Percentiles rank a stretch among this genome's conserved stretches.
Evolutionary conservation across 2,888 invertebrate species (phyloP).

Genomic region (Megamerina dolium): DNA sequence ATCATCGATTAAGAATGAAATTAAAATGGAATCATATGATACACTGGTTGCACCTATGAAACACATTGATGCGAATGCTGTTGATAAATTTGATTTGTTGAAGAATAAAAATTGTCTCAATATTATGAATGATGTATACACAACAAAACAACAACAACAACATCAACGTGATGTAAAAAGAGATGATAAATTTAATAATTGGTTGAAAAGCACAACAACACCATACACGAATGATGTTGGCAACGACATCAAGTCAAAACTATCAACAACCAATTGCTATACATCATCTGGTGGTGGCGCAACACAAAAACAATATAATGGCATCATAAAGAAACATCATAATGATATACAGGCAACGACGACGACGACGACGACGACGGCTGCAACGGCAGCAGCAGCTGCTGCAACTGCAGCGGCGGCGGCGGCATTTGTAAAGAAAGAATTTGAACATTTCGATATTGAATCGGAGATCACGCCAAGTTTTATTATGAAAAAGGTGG

Average conservation of each 20-base stretch:
- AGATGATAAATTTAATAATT: constrained; percentile 24
- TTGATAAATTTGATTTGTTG: constrained; percentile 40
- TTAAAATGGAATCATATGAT: constrained; percentile 37
- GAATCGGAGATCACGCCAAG: constrained; percentile 49
- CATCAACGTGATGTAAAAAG: constrained; percentile 18
- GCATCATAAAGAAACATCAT: too few species aligned
- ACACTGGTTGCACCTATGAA: too few species aligned
- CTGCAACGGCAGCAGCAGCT: background rate
- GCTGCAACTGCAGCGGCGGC: background rate
- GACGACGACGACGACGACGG: too few species aligned
- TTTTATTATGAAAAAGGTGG: constrained; percentile 48
- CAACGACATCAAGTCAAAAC: constrained; percentile 4
- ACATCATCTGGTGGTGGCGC: too few species aligned
- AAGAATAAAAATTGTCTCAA: constrained; percentile 32
- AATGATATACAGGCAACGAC: constrained; percentile 14
- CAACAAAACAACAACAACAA: constrained; percentile 6
- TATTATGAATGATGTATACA: constrained; percentile 5
- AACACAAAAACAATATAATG: too few species aligned
- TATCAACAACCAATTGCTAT: constrained; percentile 6
- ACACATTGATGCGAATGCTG: too few species aligned
- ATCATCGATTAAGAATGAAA: constrained; percentile 35
- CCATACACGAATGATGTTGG: background rate
- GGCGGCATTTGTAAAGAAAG: constrained; percentile 33
- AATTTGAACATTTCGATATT: constrained; percentile 47
- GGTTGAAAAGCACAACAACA: constrained; percentile 12